Percentiles rank a stretch among this genome's conserved stretches.
Evolutionary conservation across 2,797 vertebrate species (phyloP).

Genomic region (Lutjanus argentimaculatus): DNA sequence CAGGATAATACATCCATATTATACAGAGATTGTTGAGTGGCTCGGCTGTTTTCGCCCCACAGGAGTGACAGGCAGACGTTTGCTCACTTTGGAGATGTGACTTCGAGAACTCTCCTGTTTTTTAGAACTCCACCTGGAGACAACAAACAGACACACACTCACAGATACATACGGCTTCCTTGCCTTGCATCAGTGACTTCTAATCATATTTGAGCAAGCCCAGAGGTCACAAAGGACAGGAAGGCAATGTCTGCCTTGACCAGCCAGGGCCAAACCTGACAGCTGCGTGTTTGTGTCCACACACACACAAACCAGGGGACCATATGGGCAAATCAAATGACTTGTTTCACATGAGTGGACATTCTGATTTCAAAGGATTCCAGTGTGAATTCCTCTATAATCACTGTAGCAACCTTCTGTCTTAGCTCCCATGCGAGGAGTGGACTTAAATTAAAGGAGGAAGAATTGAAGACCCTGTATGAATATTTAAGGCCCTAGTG

Average conservation of each 20-base stretch:
- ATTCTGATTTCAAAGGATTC: constrained; percentile 36
- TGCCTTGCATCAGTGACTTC: constrained; percentile 36
- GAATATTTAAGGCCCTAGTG: background rate
- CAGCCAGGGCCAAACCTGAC: constrained; percentile 8
- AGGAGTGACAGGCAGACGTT: constrained; percentile 18
- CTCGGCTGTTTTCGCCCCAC: constrained; percentile 5
- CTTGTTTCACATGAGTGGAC: constrained; percentile 53
- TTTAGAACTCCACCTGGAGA: constrained; percentile 15
- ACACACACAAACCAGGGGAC: constrained; percentile 13
- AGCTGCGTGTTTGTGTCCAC: constrained; percentile 21
- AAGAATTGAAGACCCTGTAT: constrained; percentile 8
- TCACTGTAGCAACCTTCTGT: background rate
- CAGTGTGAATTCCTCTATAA: constrained; percentile 32
- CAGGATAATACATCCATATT: constrained; percentile 28
- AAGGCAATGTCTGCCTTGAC: constrained; percentile 23
- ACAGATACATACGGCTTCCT: constrained; percentile 8
- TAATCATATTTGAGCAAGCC: constrained; percentile 37
- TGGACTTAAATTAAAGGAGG: too few relatives aligned
- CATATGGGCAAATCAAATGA: constrained; percentile 44
- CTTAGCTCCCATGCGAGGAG: background rate
- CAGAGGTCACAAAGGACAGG: constrained; percentile 33
- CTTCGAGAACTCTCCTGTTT: background rate
- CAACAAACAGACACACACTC: background rate
- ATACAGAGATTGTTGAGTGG: background rate
- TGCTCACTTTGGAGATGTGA: constrained; percentile 2